phyloP scores from a whole-genome alignment of 2,888 invertebrate species.

The Clitarchus hookeri region DNA sequence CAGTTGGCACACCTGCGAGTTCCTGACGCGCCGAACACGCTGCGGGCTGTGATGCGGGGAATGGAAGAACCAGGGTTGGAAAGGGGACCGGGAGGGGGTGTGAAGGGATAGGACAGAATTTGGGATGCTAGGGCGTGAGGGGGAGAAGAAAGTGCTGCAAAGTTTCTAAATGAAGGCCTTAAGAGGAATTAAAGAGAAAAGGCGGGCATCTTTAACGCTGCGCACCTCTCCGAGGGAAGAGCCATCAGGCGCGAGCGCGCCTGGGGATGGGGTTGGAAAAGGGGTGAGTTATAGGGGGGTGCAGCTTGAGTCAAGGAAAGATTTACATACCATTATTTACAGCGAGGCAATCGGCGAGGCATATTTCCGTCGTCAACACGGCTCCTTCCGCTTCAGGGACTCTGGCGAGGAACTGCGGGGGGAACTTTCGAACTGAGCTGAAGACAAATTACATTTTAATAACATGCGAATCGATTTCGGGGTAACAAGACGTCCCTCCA shows the following conservation, averaged over 20 bases:
- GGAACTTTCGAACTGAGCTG: background rate
- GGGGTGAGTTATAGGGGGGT: background rate
- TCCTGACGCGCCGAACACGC: background rate
- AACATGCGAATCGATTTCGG: background rate
- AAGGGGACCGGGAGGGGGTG: background rate
- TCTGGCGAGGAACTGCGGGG: background rate
- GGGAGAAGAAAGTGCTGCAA: slow-evolving; percentile 21
- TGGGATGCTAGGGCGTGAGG: background rate
- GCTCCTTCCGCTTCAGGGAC: background rate
- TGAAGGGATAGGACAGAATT: background rate
- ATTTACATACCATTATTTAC: slow-evolving; percentile 42
- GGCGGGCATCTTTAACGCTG: slow-evolving; percentile 23
- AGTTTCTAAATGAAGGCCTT: slow-evolving; percentile 30
- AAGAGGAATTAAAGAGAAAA: slow-evolving; percentile 32
- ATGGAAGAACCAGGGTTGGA: background rate
- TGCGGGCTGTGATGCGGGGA: too few species aligned
- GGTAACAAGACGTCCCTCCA: background rate
- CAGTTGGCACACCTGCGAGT: slow-evolving; percentile 14
- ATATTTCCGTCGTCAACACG: slow-evolving; percentile 7
- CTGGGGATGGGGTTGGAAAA: background rate
- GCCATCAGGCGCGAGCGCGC: background rate
- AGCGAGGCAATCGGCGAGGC: slow-evolving; percentile 1
- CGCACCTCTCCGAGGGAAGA: background rate
- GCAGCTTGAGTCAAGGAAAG: slow-evolving; percentile 29
- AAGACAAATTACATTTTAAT: background rate